phyloP scores from a whole-genome alignment of 2,888 invertebrate species.

The Aporophyla lueneburgensis region DNA sequence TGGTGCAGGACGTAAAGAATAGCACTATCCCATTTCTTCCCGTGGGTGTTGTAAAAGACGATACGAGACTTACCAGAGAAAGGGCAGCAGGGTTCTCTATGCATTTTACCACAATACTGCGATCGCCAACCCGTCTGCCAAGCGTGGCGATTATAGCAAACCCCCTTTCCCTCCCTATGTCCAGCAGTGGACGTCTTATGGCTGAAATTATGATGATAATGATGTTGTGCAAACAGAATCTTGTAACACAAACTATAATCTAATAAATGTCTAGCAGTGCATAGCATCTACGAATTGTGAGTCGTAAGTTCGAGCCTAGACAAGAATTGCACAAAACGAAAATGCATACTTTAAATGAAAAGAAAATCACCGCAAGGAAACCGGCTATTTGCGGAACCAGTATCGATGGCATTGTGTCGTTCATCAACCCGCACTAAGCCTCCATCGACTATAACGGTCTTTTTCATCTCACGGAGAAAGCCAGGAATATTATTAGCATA shows the following conservation, averaged over 20 bases:
- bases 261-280: neutral
- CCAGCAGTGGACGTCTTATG: no score
- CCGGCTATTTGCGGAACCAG: neutral
- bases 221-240: neutral
- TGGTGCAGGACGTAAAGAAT: no score
- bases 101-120: no score
- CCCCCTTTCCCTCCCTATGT: no score
- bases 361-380: neutral
- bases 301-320: neutral
- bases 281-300: neutral
- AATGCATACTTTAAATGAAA: no score
- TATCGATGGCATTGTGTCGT: neutral
- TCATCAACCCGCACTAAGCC: neutral
- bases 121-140: no score
- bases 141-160: no score
- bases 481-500: neutral
- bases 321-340: neutral
- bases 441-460: neutral
- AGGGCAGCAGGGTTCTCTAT: no score
- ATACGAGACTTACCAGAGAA: no score
- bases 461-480: neutral
- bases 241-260: neutral
- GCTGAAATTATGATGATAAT: no score
- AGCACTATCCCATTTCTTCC: no score
- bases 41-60: no score